Percentiles rank a stretch among this genome's conserved stretches.
phyloP scores from a whole-genome alignment of 2,797 vertebrate genomes.

The Sebastes trivittatus region DNA sequence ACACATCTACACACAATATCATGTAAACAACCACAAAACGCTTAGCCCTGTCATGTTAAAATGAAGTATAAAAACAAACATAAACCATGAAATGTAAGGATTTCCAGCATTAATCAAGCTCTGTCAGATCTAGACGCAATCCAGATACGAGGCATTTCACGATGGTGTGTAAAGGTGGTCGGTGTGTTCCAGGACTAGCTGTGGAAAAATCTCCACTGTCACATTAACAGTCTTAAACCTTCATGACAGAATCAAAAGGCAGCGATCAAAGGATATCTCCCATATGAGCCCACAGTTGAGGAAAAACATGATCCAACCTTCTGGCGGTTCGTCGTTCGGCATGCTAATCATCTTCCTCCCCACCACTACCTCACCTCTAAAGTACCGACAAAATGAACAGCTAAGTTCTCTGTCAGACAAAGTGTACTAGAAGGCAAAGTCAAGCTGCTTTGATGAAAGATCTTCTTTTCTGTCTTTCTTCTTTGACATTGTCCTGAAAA shows the following conservation, averaged over 20 bases:
- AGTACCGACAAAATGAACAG: not conserved
- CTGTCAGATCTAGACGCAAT: not conserved
- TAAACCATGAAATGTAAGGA: not conserved
- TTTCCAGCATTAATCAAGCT: slow-evolving; percentile 32
- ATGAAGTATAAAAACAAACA: not conserved
- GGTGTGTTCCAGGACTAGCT: not conserved
- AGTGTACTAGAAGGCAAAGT: not conserved
- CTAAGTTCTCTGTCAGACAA: not conserved
- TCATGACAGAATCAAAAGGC: slow-evolving; percentile 19
- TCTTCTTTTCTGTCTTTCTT: not conserved
- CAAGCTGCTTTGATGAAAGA: not conserved
- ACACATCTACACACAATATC: slow-evolving; percentile 18
- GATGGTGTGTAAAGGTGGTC: not conserved
- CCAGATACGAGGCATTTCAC: not conserved
- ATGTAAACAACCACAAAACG: slow-evolving; percentile 32
- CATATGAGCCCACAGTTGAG: not conserved
- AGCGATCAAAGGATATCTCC: not conserved
- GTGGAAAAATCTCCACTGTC: not conserved
- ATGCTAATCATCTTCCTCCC: not conserved
- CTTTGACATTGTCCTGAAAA: not conserved
- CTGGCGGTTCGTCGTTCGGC: not conserved
- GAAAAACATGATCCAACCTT: not conserved
- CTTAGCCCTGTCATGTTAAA: slow-evolving; percentile 61
- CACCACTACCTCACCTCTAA: not conserved
- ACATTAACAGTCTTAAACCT: not conserved